Percentiles rank a stretch among this genome's conserved stretches.
These are phyloP conservation scores for Cisticola juncidis DNA, from an alignment of 2,113 vertebrate species.

Conservation along the genomic window DNA sequence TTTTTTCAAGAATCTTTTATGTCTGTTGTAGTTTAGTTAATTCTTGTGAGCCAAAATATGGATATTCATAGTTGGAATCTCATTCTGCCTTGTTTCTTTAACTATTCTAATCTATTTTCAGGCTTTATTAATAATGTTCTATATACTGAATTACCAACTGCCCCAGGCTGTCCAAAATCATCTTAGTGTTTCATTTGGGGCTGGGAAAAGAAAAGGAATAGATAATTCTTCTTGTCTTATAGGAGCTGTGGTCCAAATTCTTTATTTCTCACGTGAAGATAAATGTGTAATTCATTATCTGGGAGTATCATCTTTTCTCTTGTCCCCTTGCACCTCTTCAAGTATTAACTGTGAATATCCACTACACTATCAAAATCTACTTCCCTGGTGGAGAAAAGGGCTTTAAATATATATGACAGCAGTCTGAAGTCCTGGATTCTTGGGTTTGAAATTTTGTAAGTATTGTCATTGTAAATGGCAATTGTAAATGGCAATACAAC, in stretches of 20 bases:
- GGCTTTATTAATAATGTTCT: not conserved
- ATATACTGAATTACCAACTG: not conserved
- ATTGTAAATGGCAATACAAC: not conserved
- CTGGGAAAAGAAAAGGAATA: not conserved
- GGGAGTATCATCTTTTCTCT: not conserved
- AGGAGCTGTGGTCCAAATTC: not conserved
- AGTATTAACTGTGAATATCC: not conserved
- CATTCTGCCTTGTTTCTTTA: not conserved
- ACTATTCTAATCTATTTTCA: not conserved
- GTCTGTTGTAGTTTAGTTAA: not conserved
- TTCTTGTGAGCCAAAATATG: not conserved
- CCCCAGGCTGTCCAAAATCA: not conserved
- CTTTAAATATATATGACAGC: not conserved
- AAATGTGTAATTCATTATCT: not conserved
- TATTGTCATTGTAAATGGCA: not conserved
- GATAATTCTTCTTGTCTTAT: not conserved
- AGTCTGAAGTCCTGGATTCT: not conserved
- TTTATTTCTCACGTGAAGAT: not conserved
- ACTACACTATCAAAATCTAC: not conserved
- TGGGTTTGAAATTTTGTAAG: not conserved
- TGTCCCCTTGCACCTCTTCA: not conserved
- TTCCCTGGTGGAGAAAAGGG: not conserved
- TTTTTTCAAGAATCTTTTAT: not conserved
- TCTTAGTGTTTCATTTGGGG: not conserved
- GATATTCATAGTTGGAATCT: not conserved